These are phyloP conservation scores for Pheosia gnoma DNA, from an alignment of 2,888 invertebrate species.

Conservation along the genomic window DNA sequence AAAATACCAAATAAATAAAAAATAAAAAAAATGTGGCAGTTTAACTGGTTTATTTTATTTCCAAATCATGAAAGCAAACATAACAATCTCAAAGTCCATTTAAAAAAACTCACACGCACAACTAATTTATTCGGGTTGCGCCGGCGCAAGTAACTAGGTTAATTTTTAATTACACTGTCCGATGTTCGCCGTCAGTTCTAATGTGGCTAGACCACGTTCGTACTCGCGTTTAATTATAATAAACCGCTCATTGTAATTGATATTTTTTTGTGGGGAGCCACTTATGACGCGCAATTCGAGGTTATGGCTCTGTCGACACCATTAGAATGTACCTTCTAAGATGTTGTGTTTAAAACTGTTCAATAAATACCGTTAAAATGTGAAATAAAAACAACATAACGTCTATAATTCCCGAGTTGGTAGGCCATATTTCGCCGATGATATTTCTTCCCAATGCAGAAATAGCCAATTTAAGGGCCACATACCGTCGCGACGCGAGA, in stretches of 20 bases:
- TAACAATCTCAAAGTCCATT: not conserved
- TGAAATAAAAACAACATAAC: no score
- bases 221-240: conserved; percentile 33
- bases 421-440: no score
- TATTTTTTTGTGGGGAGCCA: conserved; percentile 15
- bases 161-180: conserved; percentile 72
- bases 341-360: no score
- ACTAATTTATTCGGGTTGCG: conserved; percentile 3
- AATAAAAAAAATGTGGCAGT: no score
- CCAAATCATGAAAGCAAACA: not conserved
- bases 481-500: no score
- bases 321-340: no score
- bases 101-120: conserved; percentile 2
- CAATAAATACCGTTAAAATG: no score
- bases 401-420: no score
- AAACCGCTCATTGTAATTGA: conserved; percentile 22
- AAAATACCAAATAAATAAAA: no score
- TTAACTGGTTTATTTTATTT: not conserved
- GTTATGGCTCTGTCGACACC: not conserved
- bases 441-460: no score
- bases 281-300: not conserved
- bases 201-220: conserved; percentile 52
- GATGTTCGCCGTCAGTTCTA: conserved; percentile 57
- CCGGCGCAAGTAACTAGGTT: conserved; percentile 54
- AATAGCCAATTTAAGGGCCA: no score